Base-by-base conservation (phyloP, 2,888 invertebrate genomes). In the Tigriopus californicus region DNA sequence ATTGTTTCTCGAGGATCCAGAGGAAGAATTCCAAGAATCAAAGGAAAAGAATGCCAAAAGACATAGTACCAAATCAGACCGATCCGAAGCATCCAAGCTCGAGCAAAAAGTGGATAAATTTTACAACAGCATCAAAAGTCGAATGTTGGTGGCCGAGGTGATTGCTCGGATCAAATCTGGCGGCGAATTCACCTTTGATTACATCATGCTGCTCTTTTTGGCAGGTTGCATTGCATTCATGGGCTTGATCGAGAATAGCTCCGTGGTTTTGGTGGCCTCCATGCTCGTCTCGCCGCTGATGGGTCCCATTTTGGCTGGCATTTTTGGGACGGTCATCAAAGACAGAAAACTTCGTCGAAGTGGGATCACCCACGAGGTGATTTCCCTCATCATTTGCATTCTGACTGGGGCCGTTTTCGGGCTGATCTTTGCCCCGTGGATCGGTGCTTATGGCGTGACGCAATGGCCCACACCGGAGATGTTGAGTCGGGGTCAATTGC, bases 231-330 rank as follows among this genome's bases (percentile, higher is more conserved):
- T 85, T 52, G 82, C 85, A 49, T 80, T 80, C 1, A 74, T 85
- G 63, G 85, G 85, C 1, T 70, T 86, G 61, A 76, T 80, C 10
- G 85, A 85, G 68, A 79, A 82, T 67, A 83, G 81, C 63, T 80
- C 81, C 6, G 80, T 85, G 11, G 77, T 80, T 61, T 71, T 85
- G 46, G 81, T 85, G 6, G 83, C 84, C 56, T 83, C 83, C 67
- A 85, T 85, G 84, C 75, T 85, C 18, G 82, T 85, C 60, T 85
- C 84, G 0, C 85, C 85, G 0, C 73, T 85, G 47, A 84, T 85
- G 83, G 82, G 83, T 40, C 85, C 85, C 1, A 82, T 85, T 64
- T 79, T 84, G 67, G 85, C 84, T 0, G 80, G 79, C 4, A 83
- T 82, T 0, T 80, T 85, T 66, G 85, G 85, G 1, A 78, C 79